Base-by-base conservation (phyloP, 1,140 invertebrate genomes). In the Macrosteles quadrilineatus region DNA sequence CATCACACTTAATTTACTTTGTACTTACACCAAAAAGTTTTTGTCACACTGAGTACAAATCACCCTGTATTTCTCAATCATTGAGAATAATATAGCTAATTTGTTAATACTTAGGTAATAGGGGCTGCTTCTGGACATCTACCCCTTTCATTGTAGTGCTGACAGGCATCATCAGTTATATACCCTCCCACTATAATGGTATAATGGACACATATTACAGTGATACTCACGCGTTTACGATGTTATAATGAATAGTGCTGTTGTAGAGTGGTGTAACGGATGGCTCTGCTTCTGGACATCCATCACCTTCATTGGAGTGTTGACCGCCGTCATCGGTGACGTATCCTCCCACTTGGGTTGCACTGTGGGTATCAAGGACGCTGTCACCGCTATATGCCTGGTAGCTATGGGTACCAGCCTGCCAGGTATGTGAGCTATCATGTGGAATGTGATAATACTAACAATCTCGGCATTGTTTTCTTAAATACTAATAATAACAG, bases 261-360 rank as follows among this genome's bases (percentile, higher is more conserved):
- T 59, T 70, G 19, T 59, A 82, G 81, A 78, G 72, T 73, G 77
- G 53, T 68, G 76, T 69, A 82, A 83, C 70, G 88, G 88, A 25
- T 90, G 88, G 85, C 77, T 85, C 0, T 88, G 86, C 73, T 90
- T 90, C 76, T 73, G 81, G 32, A 80, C 84, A 3, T 86, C 86
- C 45, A 89, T 90, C 50, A 30, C 84, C 0, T 76, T 83, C 63
- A 89, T 90, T 77, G 88, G 88, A 55, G 2, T 88, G 19, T 76
- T 90, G 68, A 90, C 88, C 0, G 87, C 88, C 2, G 71, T 90
- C 27, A 88, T 90, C 75, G 88, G 88, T 29, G 88, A 90, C 77
- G 74, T 89, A 30, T 88, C 88, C 2, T 83, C 85, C 1, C 81
- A 85, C 72, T 87, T 90, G 78, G 88, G 88, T 32, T 90, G 88